Percentiles rank a stretch among this genome's conserved stretches.
Evolutionary conservation across 1,140 invertebrate genomes (phyloP).

Genomic region (Mamestra configurata): DNA sequence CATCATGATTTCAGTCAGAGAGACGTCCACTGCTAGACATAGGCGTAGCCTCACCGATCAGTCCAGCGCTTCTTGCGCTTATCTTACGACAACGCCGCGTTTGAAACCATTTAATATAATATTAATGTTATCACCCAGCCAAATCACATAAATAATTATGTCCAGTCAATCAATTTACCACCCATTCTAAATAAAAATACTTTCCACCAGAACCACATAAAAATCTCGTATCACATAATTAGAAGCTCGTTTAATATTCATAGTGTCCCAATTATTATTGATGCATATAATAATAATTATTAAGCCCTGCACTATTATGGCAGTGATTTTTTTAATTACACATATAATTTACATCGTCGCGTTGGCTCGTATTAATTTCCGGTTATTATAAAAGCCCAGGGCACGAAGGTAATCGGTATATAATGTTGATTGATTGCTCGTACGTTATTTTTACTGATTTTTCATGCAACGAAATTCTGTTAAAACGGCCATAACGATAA

Average conservation of each 20-base stretch:
- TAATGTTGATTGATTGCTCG: constrained; percentile 74
- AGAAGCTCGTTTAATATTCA: constrained; percentile 29
- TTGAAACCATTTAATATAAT: too few species aligned
- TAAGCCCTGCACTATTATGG: constrained; percentile 46
- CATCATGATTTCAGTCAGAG: too few species aligned
- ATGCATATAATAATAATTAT: constrained; percentile 52
- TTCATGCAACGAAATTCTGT: constrained; percentile 63
- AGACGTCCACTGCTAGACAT: too few species aligned
- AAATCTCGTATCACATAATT: neutral
- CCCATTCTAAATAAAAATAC: neutral
- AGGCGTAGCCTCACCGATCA: too few species aligned
- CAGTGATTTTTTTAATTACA: constrained; percentile 66
- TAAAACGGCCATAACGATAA: constrained; percentile 59
- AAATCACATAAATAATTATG: too few species aligned
- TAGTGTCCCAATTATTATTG: constrained; percentile 42
- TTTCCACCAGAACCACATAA: neutral
- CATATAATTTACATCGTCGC: constrained; percentile 61
- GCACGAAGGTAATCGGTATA: constrained; percentile 62
- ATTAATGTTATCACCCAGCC: too few species aligned
- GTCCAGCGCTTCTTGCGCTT: too few species aligned
- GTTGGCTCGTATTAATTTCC: constrained; percentile 66
- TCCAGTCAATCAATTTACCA: neutral
- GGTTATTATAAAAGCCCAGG: constrained; percentile 58
- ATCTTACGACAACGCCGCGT: too few species aligned
- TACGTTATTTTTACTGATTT: constrained; percentile 63